phyloP scores from a whole-genome alignment of 2,888 invertebrate species.

The Nebria brevicollis region DNA sequence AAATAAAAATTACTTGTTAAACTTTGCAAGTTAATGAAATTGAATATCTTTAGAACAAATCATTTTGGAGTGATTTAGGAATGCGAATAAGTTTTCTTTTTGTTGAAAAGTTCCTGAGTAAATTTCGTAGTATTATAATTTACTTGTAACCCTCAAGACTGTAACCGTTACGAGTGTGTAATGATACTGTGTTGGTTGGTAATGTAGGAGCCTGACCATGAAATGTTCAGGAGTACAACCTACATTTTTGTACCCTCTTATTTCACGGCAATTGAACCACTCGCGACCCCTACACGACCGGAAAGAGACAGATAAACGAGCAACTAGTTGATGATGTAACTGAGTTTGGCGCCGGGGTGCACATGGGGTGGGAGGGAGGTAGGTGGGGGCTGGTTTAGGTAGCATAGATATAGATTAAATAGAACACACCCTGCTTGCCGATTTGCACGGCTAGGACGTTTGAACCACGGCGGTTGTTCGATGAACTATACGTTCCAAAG shows the following conservation, averaged over 20 bases:
- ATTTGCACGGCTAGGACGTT: not conserved
- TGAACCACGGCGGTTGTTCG: not conserved
- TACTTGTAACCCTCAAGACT: too few species aligned
- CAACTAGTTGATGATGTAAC: not conserved
- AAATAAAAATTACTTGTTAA: too few species aligned
- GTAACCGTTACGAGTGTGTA: too few species aligned
- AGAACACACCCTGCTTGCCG: not conserved
- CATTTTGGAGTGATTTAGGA: too few species aligned
- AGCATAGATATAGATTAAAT: slow-evolving; percentile 1
- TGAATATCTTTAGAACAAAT: too few species aligned
- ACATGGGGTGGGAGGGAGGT: not conserved
- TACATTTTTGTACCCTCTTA: not conserved
- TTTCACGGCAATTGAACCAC: not conserved
- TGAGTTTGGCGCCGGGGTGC: not conserved
- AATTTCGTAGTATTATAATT: too few species aligned
- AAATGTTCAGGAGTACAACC: too few species aligned
- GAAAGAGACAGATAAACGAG: not conserved
- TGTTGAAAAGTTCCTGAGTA: too few species aligned
- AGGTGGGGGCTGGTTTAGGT: not conserved
- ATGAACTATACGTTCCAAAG: not conserved
- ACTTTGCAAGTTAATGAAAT: too few species aligned
- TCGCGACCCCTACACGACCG: not conserved
- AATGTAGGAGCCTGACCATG: too few species aligned
- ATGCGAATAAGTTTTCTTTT: too few species aligned
- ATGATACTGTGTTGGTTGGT: too few species aligned